These are phyloP conservation scores for Microctenopoma stevenorrisi DNA, from an alignment of 2,797 vertebrate genomes.

Conservation along the genomic window DNA sequence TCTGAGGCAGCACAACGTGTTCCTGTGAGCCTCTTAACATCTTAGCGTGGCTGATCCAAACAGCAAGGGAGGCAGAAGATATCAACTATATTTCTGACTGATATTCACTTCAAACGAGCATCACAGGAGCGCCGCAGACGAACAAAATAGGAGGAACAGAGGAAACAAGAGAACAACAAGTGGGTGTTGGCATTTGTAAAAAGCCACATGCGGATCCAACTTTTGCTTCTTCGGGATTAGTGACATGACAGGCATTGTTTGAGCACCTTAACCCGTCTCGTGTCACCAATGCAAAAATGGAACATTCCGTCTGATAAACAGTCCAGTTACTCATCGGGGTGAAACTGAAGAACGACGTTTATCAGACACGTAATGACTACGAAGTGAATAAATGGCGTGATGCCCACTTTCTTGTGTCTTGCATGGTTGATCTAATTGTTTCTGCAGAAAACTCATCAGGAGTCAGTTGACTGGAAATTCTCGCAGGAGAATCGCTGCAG, in stretches of 20 bases:
- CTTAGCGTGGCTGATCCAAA: slow-evolving; percentile 13
- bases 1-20: slow-evolving; percentile 25
- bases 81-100: slow-evolving; percentile 43
- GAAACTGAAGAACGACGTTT: slow-evolving; percentile 51
- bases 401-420: slow-evolving; percentile 74
- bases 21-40: slow-evolving; percentile 27
- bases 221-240: slow-evolving; percentile 12
- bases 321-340: slow-evolving; percentile 19
- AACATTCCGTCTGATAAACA: slow-evolving; percentile 16
- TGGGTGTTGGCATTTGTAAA: slow-evolving; percentile 4
- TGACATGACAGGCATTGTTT: slow-evolving; percentile 15
- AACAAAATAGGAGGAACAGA: slow-evolving; percentile 13
- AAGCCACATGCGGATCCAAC: neutral
- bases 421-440: slow-evolving; percentile 88
- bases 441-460: slow-evolving; percentile 87
- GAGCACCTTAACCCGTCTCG: slow-evolving; percentile 5
- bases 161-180: slow-evolving; percentile 22
- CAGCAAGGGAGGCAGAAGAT: slow-evolving; percentile 11
- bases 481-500: slow-evolving; percentile 74
- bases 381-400: slow-evolving; percentile 81
- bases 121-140: slow-evolving; percentile 15
- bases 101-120: slow-evolving; percentile 43
- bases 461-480: slow-evolving; percentile 86
- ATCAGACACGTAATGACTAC: slow-evolving; percentile 53
- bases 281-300: slow-evolving; percentile 17